Percentiles rank a stretch among this genome's conserved stretches.
phyloP scores from a whole-genome alignment of 2,888 invertebrate species.

The Tortricodes alternella region DNA sequence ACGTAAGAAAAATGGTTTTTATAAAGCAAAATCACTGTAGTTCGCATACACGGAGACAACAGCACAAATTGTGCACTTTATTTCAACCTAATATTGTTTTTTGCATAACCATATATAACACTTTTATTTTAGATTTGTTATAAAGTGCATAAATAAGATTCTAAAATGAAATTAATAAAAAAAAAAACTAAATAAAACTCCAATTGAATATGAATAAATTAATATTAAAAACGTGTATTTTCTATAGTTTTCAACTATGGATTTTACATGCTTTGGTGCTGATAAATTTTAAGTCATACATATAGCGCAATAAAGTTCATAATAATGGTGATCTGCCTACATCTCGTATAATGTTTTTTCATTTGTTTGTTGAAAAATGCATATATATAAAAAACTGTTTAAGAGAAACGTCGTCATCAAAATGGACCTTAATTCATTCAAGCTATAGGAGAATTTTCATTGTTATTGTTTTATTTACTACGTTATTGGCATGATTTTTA shows the following conservation, averaged over 20 bases:
- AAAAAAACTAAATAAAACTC: background rate
- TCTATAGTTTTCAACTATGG: background rate
- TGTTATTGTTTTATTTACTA: background rate
- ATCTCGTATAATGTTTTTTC: no score
- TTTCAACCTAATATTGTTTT: constrained; percentile 16
- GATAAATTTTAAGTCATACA: background rate
- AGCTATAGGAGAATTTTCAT: background rate
- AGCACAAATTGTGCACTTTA: constrained; percentile 22
- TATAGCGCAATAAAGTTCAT: background rate
- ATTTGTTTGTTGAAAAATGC: no score
- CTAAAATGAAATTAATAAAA: no score
- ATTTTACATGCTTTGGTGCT: background rate
- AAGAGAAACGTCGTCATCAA: background rate
- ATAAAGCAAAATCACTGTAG: constrained; percentile 42
- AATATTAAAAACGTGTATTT: background rate
- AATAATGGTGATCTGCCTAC: background rate
- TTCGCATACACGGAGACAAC: constrained; percentile 20
- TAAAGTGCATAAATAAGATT: constrained; percentile 10
- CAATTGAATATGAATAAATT: background rate
- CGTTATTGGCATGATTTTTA: background rate
- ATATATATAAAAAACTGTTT: no score
- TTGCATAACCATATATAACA: background rate
- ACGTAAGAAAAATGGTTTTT: constrained; percentile 61
- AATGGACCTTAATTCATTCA: background rate
- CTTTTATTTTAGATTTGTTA: background rate